Evolutionary conservation across 2,888 invertebrate species (phyloP), one percentile per base, ranked within the genome.

Genomic region (Mesoligia furuncula): DNA sequence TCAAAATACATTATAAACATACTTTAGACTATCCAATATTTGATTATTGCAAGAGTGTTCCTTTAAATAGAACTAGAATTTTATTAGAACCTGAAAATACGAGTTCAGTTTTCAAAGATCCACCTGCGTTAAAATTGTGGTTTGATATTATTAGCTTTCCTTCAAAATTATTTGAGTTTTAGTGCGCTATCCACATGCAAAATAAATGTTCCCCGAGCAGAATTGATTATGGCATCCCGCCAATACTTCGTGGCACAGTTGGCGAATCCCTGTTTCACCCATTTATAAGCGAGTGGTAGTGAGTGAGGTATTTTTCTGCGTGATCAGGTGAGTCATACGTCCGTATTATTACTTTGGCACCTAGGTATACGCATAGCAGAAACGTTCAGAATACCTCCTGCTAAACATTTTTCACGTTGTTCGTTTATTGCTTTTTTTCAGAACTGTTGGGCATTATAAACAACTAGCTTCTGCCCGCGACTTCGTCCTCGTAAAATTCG

Each of bases 221-320:
- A 87, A 90, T 89, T 90, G 90, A 89, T 90, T 88, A 90, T 89
- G 88, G 91, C 91, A 78, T 85, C 78, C 67, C 79, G 90, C 91
- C 88, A 90, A 88, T 82, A 77, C 76, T 86, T 74, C 75, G 75
- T 78, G 85, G 76, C 83, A 82, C 90, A 88, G 86, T 90, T 89
- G 84, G 87, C 85, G 86, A 85, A 86, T 88, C 80, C 76, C 81
- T 85, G 84, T 87, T 83, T 83, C 81, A 84, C 83, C 85, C 81
- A 81, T 84, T 88, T 82, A 79, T 86, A 65, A 80, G 67, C 75
- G 77, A 73, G 75, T 75, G 72, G 77, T 76, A 80, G 73, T 66
- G 75, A 80, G 62, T 83, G 70, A 62, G 77, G 77, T 75, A 82
- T 87, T 85, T 88, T 84, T 81, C 73, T 80, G 68, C 62, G 71